Base-by-base conservation (phyloP, 2,888 invertebrate species). In the Sicus ferrugineus region DNA sequence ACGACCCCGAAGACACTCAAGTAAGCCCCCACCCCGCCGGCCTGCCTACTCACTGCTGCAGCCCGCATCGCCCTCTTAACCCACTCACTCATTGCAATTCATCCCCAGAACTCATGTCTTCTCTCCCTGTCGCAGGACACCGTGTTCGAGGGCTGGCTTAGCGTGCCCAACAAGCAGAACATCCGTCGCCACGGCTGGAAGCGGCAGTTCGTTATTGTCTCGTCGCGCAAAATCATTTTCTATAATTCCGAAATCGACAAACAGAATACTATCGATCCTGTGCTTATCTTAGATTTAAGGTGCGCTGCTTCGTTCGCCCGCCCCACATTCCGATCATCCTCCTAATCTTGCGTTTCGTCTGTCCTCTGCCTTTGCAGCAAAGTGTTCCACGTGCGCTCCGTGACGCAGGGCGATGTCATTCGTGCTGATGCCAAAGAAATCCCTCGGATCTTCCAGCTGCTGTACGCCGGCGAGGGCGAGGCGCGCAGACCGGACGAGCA, bases 391-490 rank as follows among this genome's bases (percentile, higher is more conserved):
- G 98, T 98, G 77, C 92, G 98, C 75, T 94, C 96, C 72, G 98
- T 99, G 77, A 98, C 98, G 73, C 98, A 98, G 86, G 98, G 98
- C 79, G 99, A 99, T 89, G 98, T 98, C 80, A 97, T 98, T 85
- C 92, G 98, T 84, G 98, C 97, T 68, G 97, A 98, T 89, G 95
- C 97, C 86, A 96, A 96, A 90, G 97, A 98, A 89, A 97, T 99
- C 87, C 98, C 98, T 80, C 92, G 97, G 86, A 99, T 99, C 87
- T 98, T 99, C 88, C 90, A 97, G 89, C 89, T 98, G 81, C 87
- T 98, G 80, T 98, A 98, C 87, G 97, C 98, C 75, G 97, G 97
- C 73, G 97, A 98, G 88, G 97, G 97, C 67, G 97, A 97, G 86
- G 93, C 93, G 74, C 88, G 94, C 72, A 89, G 93, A 72, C 92